phyloP scores from a whole-genome alignment of 2,113 vertebrate genomes.

The Engystomops pustulosus region DNA sequence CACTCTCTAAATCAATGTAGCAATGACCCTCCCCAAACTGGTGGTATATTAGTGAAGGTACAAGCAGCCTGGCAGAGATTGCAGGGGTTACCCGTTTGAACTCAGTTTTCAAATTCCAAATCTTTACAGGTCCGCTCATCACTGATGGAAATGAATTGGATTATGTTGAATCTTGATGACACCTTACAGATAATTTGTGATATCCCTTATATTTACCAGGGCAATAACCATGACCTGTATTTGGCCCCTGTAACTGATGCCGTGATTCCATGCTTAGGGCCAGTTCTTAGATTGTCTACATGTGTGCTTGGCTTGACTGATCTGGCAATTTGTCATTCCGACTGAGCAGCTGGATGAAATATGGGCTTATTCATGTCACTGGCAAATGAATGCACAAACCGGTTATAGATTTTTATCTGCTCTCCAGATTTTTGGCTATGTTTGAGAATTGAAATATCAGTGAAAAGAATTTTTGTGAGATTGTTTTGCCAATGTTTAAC shows the following conservation, averaged over 20 bases:
- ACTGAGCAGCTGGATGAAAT: neutral
- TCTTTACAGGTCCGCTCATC: too few relatives aligned
- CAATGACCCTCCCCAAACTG: too few relatives aligned
- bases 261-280: neutral
- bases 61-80: too few relatives aligned
- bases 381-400: constrained; percentile 1
- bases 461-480: neutral
- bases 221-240: neutral
- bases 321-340: neutral
- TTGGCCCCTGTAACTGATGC: neutral
- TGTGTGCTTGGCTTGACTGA: neutral
- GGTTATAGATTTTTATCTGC: neutral
- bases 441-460: neutral
- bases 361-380: neutral
- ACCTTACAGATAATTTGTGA: too few relatives aligned
- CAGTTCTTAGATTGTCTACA: neutral
- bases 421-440: neutral
- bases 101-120: too few relatives aligned
- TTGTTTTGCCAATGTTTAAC: neutral
- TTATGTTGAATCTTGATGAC: too few relatives aligned
- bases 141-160: too few relatives aligned
- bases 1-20: too few relatives aligned
- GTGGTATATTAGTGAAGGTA: too few relatives aligned
- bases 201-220: too few relatives aligned
- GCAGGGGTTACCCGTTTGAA: too few relatives aligned